Conservation (phyloP, 2,888 invertebrate genomes). For the Drosophila colorata region DNA sequence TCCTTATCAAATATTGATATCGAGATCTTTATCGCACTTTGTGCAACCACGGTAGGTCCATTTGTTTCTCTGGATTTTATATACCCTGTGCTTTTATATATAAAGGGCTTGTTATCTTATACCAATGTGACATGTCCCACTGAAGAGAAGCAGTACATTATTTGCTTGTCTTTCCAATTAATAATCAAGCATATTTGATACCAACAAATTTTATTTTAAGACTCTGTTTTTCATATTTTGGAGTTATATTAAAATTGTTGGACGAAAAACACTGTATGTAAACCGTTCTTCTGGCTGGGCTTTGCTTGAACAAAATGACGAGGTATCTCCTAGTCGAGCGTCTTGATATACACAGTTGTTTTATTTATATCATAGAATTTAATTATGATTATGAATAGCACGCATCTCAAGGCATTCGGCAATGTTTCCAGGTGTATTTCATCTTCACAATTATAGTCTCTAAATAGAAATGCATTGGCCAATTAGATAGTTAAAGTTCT, state of each 20-base stretch:
- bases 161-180: not conserved
- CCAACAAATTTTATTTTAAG: no score
- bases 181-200: not conserved
- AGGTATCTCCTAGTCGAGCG: conserved; percentile 8
- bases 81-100: conserved; percentile 8
- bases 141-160: not conserved
- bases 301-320: not conserved
- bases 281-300: not conserved
- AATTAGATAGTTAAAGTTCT: not conserved
- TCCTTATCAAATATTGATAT: conserved; percentile 34
- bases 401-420: not conserved
- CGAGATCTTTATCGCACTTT: conserved; percentile 48
- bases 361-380: conserved; percentile 20
- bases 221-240: no score
- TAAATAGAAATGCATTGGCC: conserved; percentile 29
- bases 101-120: no score
- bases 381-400: conserved; percentile 21
- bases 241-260: not conserved
- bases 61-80: not conserved
- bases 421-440: conserved; percentile 1
- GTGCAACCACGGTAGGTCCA: conserved; percentile 4
- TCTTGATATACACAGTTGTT: not conserved
- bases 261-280: not conserved
- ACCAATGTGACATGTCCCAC: not conserved
- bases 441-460: not conserved